Conservation (phyloP, 2,113 vertebrate genomes). For the Epinephelus fuscoguttatus region DNA sequence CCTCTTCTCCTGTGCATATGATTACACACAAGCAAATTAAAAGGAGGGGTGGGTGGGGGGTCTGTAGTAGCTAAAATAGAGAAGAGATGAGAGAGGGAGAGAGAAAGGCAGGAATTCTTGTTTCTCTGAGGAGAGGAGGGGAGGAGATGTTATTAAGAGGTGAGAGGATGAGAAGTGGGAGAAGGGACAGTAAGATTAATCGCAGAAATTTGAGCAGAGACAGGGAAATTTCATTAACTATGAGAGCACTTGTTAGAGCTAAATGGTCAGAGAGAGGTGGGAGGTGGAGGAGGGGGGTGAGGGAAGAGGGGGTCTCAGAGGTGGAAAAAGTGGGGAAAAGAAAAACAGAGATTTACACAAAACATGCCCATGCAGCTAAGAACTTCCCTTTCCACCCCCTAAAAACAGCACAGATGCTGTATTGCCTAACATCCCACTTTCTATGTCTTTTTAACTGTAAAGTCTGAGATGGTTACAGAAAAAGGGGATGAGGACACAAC, state of each 20-base stretch:
- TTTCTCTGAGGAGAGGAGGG: conserved; percentile 46
- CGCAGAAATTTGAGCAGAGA: conserved; percentile 80
- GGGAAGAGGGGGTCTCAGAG: conserved; percentile 19
- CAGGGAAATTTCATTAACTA: conserved; percentile 82
- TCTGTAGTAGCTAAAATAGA: neutral
- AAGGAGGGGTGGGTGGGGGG: conserved; percentile 22
- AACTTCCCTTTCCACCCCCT: neutral
- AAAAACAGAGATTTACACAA: conserved; percentile 26
- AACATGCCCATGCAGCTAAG: conserved; percentile 21
- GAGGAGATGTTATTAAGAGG: conserved; percentile 69
- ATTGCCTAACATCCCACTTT: neutral
- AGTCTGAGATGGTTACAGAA: conserved; percentile 28
- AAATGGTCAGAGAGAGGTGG: conserved; percentile 76
- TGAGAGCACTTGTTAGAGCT: conserved; percentile 81
- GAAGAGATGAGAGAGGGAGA: conserved; percentile 16
- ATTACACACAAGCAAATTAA: conserved; percentile 76
- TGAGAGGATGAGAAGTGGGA: conserved; percentile 75
- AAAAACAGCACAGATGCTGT: neutral
- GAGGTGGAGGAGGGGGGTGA: conserved; percentile 36
- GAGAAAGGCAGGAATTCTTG: conserved; percentile 40
- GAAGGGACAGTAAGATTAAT: conserved; percentile 79
- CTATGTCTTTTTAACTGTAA: neutral
- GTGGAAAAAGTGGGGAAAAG: conserved; percentile 31
- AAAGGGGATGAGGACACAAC: conserved; percentile 31
- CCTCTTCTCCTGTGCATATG: conserved; percentile 72